These are phyloP conservation scores for Cheilosia vernalis DNA, from an alignment of 2,888 invertebrate species.

Conservation along the genomic window DNA sequence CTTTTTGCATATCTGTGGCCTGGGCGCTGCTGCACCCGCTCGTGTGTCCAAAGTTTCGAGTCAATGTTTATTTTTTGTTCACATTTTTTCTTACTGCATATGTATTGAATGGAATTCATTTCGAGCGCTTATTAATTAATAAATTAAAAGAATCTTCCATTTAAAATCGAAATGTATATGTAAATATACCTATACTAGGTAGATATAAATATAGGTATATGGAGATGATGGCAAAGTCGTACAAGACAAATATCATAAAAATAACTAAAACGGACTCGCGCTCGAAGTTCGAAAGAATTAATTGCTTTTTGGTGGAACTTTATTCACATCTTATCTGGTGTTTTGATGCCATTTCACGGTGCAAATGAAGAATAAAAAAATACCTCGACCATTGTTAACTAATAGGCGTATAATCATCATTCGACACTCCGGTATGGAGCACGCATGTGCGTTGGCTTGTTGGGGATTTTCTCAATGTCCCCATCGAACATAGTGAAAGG, in stretches of 20 bases:
- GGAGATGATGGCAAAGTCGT: too few relatives aligned
- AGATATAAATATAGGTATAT: not conserved
- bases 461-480: not conserved
- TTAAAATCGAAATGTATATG: conserved; percentile 23
- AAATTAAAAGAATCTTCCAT: conserved; percentile 56
- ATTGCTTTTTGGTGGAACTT: conserved; percentile 29
- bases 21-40: conserved; percentile 24
- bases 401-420: conserved; percentile 30
- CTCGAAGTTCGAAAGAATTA: conserved; percentile 27
- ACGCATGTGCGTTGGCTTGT: not conserved
- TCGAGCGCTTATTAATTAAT: conserved; percentile 52
- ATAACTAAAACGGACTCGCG: too few relatives aligned
- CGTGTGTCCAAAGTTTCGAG: not conserved
- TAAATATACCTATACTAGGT: not conserved
- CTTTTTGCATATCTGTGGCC: conserved; percentile 46
- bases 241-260: too few relatives aligned
- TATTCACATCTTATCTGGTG: not conserved
- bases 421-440: conserved; percentile 1
- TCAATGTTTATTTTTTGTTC: not conserved
- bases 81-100: conserved; percentile 8
- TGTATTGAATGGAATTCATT: conserved; percentile 44
- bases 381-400: conserved; percentile 21
- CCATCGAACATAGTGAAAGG: too few relatives aligned
- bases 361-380: not conserved
- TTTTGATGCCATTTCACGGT: not conserved